phyloP scores from a whole-genome alignment of 2,888 invertebrate species.

The Ochropleura leucogaster region DNA sequence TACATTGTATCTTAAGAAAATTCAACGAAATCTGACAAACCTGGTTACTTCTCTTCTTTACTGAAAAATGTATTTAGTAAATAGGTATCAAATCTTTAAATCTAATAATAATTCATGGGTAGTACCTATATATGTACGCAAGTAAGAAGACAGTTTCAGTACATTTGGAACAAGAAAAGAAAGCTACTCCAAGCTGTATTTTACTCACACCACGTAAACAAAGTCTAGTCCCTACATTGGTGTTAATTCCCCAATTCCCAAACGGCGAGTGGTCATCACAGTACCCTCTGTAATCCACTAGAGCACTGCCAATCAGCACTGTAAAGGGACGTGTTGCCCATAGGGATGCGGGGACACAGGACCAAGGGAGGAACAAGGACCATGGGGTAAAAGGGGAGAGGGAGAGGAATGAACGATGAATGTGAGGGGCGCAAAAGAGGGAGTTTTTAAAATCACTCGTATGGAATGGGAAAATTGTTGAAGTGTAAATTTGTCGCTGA shows the following conservation, averaged over 20 bases:
- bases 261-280: conserved; percentile 84
- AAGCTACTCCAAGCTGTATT: background rate
- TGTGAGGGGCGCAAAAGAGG: conserved; percentile 66
- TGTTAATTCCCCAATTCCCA: conserved; percentile 85
- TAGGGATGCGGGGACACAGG: conserved; percentile 63
- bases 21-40: too few species aligned
- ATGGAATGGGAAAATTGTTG: conserved; percentile 68
- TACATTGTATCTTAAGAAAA: too few species aligned
- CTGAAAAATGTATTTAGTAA: too few species aligned
- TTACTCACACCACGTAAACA: background rate
- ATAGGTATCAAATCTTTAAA: background rate
- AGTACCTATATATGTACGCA: too few species aligned
- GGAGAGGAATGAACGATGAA: conserved; percentile 65
- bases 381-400: conserved; percentile 34
- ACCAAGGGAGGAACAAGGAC: conserved; percentile 45
- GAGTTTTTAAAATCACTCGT: conserved; percentile 68
- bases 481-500: conserved; percentile 68
- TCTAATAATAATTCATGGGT: background rate
- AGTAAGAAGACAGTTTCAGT: background rate
- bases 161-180: background rate
- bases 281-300: conserved; percentile 84
- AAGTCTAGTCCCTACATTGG: conserved; percentile 47
- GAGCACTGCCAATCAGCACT: conserved; percentile 88
- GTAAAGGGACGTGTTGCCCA: conserved; percentile 70
- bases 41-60: too few species aligned